Evolutionary conservation across 2,113 vertebrate species (phyloP).

Genomic region (Pleuronectes platessa): DNA sequence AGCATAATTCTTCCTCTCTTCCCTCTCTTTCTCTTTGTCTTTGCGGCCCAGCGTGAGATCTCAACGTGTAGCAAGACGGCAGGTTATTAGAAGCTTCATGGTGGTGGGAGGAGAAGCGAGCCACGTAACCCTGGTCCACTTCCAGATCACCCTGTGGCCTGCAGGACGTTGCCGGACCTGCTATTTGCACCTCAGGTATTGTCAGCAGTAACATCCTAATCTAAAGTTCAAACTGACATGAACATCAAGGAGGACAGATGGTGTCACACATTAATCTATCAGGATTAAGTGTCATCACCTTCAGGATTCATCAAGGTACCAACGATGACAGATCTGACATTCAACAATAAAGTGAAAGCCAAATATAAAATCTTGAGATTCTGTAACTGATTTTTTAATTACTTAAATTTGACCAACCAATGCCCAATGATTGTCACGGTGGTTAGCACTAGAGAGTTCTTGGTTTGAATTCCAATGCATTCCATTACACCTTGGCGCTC

Average conservation of each 20-base stretch:
- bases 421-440: no score
- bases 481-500: no score
- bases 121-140: constrained; percentile 42
- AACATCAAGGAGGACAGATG: constrained; percentile 3
- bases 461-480: no score
- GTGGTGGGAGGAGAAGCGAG: constrained; percentile 29
- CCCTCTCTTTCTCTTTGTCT: constrained; percentile 14
- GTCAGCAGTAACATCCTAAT: constrained; percentile 7
- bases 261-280: background rate
- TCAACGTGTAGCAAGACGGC: constrained; percentile 53
- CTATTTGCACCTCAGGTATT: constrained; percentile 15
- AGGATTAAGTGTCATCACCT: background rate
- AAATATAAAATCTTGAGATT: background rate
- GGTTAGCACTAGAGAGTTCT: no score
- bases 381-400: background rate
- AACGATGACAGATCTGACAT: background rate
- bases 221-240: constrained; percentile 5
- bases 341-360: background rate
- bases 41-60: constrained; percentile 46
- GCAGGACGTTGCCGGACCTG: constrained; percentile 10
- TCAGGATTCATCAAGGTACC: background rate
- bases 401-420: background rate
- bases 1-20: constrained; percentile 60
- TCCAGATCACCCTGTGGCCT: constrained; percentile 31
- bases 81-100: constrained; percentile 76